Conservation (phyloP, 2,797 vertebrate species). For the Leucoraja ocellata region DNA sequence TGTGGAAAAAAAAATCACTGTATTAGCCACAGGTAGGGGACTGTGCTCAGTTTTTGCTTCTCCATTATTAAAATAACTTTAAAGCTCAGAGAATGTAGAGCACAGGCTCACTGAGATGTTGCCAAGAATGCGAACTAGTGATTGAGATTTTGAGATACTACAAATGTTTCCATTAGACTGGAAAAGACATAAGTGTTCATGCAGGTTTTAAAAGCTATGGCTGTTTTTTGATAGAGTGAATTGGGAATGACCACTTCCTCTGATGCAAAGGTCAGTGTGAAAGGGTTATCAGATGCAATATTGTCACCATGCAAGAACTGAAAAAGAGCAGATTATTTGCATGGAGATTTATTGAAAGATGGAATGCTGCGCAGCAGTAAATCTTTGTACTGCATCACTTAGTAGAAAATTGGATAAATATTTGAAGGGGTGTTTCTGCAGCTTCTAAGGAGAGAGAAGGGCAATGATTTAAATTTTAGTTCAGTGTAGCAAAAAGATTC, state of each 20-base stretch:
- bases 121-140: not conserved
- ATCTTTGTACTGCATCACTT: not conserved
- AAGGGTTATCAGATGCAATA: not conserved
- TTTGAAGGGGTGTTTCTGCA: not conserved
- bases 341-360: not conserved
- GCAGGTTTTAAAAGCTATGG: not conserved
- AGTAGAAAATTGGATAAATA: conserved; percentile 6
- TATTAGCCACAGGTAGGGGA: not conserved
- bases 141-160: not conserved
- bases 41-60: not conserved
- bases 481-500: not conserved
- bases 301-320: not conserved
- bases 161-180: not conserved
- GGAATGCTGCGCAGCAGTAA: not conserved
- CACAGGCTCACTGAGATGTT: not conserved
- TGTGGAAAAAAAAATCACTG: not conserved
- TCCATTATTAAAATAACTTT: not conserved
- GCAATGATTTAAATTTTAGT: not conserved
- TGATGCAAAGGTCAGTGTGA: not conserved
- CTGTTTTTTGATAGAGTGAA: not conserved
- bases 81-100: not conserved
- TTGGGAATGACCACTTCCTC: not conserved
- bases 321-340: not conserved
- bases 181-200: not conserved
- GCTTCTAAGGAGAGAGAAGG: not conserved